A percentile compares a stretch with the other conserved stretches of the same genome.
Evolutionary conservation across 2,113 vertebrate genomes (phyloP).

Genomic region (Hemibagrus wyckioides): DNA sequence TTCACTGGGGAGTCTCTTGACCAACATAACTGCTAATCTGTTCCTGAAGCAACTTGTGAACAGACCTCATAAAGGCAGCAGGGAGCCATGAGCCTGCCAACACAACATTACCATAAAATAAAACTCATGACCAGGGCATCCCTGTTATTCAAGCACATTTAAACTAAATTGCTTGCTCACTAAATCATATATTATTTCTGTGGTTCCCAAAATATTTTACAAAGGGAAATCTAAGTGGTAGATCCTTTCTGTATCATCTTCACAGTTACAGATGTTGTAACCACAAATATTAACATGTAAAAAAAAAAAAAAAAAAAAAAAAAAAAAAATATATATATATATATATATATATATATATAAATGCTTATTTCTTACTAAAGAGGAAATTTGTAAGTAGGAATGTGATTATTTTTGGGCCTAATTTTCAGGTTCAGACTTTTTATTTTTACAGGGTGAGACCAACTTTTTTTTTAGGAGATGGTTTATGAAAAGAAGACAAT

Average conservation of each 20-base stretch:
- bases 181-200: background rate
- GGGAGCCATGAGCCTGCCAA: conserved; percentile 39
- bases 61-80: conserved; percentile 24
- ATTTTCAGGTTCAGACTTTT: background rate
- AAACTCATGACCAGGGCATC: background rate
- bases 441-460: no score
- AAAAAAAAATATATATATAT: background rate
- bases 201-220: background rate
- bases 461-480: background rate
- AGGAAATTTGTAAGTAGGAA: background rate
- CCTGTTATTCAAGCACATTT: background rate
- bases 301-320: background rate
- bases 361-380: background rate
- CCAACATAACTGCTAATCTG: conserved; percentile 38
- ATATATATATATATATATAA: background rate
- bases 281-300: background rate
- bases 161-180: background rate
- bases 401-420: background rate
- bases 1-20: conserved; percentile 25
- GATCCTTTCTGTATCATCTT: background rate
- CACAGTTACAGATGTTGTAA: background rate
- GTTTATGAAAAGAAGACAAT: background rate
- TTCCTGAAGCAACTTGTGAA: conserved; percentile 58
- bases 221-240: background rate
- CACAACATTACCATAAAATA: conserved; percentile 36